A percentile compares a stretch with the other conserved stretches of the same genome.
phyloP scores from a whole-genome alignment of 2,113 vertebrate species.

The Mormyrus lacerda region DNA sequence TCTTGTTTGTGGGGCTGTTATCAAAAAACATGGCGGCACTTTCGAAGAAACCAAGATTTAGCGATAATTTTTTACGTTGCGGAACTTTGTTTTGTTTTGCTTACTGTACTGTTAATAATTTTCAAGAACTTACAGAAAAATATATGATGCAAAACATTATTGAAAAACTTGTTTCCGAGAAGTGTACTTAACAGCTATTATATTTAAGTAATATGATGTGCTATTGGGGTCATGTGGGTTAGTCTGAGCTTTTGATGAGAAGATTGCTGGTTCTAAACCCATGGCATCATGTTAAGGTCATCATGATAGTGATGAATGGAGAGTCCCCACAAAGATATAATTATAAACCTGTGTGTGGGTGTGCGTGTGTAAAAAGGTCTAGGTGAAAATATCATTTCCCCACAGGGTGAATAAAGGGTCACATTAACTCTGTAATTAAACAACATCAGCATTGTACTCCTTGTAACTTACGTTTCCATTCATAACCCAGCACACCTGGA shows the following conservation, averaged over 20 bases:
- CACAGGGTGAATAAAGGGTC: neutral
- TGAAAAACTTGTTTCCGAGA: neutral
- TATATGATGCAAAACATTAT: neutral
- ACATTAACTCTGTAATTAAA: neutral
- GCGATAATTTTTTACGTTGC: neutral
- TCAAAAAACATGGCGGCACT: neutral
- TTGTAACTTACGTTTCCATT: neutral
- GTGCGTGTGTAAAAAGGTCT: neutral
- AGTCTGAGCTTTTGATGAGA: neutral
- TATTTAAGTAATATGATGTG: neutral
- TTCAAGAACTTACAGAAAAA: neutral
- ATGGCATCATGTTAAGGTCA: neutral
- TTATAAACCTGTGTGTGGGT: neutral
- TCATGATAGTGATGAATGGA: no score
- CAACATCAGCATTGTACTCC: neutral
- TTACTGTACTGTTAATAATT: neutral
- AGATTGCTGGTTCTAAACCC: neutral
- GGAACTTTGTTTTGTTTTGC: neutral
- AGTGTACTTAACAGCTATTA: neutral
- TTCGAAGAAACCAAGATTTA: neutral
- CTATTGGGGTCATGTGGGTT: neutral
- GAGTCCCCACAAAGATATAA: no score
- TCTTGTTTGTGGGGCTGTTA: neutral
- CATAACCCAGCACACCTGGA: neutral
- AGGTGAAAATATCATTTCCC: neutral